Percentiles rank a stretch among this genome's conserved stretches.
These are phyloP conservation scores for Eristalis pertinax DNA, from an alignment of 2,888 invertebrate genomes.

Conservation along the genomic window DNA sequence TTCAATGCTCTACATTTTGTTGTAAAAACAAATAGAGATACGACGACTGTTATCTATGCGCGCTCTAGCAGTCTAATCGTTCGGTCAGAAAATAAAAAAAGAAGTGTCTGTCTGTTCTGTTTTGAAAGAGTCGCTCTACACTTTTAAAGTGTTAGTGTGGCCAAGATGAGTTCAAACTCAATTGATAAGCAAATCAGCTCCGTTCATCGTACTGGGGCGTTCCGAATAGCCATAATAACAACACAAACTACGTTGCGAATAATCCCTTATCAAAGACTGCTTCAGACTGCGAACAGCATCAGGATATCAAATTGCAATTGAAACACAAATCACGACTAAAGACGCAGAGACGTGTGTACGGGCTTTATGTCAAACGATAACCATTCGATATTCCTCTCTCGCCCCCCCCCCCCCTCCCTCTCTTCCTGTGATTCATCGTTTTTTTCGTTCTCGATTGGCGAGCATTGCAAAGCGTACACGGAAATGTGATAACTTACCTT, in stretches of 20 bases:
- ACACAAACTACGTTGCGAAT: conserved; percentile 8
- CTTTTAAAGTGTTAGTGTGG: not conserved
- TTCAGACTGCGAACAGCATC: not conserved
- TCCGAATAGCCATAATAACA: conserved; percentile 14
- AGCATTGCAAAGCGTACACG: not conserved
- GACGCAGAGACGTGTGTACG: not conserved
- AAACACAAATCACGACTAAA: conserved; percentile 1
- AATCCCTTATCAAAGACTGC: conserved; percentile 4
- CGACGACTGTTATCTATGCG: not conserved
- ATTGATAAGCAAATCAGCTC: not conserved
- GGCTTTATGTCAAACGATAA: not conserved
- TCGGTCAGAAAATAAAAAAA: not conserved
- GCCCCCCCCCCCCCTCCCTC: too few species aligned
- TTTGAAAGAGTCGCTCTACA: not conserved
- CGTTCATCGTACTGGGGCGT: too few species aligned
- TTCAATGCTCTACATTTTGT: not conserved
- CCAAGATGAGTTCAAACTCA: not conserved
- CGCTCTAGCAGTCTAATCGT: not conserved
- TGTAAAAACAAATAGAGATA: not conserved
- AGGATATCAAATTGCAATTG: conserved; percentile 26
- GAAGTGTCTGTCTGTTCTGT: not conserved
- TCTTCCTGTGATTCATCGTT: not conserved
- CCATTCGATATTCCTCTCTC: not conserved
- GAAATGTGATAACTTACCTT: conserved; percentile 83
- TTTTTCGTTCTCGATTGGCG: not conserved